Base-by-base conservation (phyloP, 2,888 invertebrate species). In the Neuroscelio doddi region DNA sequence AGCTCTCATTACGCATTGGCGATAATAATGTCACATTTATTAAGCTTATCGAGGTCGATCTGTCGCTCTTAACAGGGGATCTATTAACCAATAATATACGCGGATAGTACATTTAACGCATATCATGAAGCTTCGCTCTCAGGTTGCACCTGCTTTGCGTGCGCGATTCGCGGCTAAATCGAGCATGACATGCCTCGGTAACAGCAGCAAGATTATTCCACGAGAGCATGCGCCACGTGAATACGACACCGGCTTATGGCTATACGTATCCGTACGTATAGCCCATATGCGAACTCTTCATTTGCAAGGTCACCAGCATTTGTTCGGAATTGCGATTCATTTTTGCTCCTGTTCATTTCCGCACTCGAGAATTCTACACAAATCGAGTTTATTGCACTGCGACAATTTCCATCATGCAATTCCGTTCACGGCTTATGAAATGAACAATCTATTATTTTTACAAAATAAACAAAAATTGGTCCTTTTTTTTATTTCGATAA, bases 1-100 rank as follows among this genome's bases (percentile, higher is more conserved):
- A 45, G 59, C 58, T 41, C 71, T 70, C 63, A 68, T 70, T 70
- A 63, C 47, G 74, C 69, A 56, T 39, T 63, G 66, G 70, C 72
- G 72, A 76, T 78, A 80, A 79, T 75, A 73, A 80, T 80, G 80
- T 80, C 80, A 79, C 75, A 78, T 79, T 82, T 78, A 81, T 82
- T 80, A 79, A 78, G 70, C 76, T 79, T 75, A 81, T 79, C 79
- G 77, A 72, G 77, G 77, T 76, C 78, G 73, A 76, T 76, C 75
- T 73, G 75, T 73, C 66, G 34, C 41, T 17, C 16, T 45, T 44
- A 50, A 61, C 56, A 38, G 50, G 68, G 61, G 61, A 61, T 61
- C 61, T 55, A 57, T 68, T 68, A 64, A 34, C 46, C 44, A 68
- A 64, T 64, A 59, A 53, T 15, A 36, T 38, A 32, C 39, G 32